Base-by-base conservation (phyloP, 1,140 invertebrate genomes). In the Babylonia areolata region DNA sequence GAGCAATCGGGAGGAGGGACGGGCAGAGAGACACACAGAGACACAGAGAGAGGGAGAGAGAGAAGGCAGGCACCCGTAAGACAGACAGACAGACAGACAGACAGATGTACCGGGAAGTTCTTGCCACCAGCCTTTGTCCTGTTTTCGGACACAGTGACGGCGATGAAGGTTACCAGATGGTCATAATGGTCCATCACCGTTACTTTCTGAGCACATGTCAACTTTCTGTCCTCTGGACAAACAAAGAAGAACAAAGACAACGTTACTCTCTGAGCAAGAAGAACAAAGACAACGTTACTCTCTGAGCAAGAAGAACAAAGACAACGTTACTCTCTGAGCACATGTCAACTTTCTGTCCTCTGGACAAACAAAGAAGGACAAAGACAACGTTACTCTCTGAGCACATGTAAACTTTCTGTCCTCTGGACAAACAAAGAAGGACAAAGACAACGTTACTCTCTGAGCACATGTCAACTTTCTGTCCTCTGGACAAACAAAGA, bases 1-100 rank as follows among this genome's bases (percentile, higher is more conserved):
- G n/a, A n/a, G n/a, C n/a, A n/a, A n/a, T n/a, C n/a, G n/a, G n/a
- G n/a, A n/a, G n/a, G n/a, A n/a, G n/a, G n/a, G n/a, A n/a, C 23
- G n/a, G 71, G 35, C 28, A 73, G 71, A 73, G n/a, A 73, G n/a
- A 73, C 28, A 73, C n/a, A 73, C 31, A 73, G 71, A 37, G n/a
- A 73, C 31, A 73, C 31, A 73, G 71, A 73, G n/a, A 73, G n/a
- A 73, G 0, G 6, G 33, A 35, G 6, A 15, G 0, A 35, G 31
- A 6, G 35, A 35, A 11, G 28, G 35, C 12, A 73, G 33, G 35
- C 9, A 73, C 28, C 33, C 5, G 12, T n/a, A 33, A 73, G 71
- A 73, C 0, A 73, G 31, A 73, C 31, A 73, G 31, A 73, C 1
- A 64, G 23, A 23, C 20, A 64, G 28, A 64, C 58, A 23, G 58